Conservation (phyloP, 2,888 invertebrate species). For the Pseudoips prasinana region DNA sequence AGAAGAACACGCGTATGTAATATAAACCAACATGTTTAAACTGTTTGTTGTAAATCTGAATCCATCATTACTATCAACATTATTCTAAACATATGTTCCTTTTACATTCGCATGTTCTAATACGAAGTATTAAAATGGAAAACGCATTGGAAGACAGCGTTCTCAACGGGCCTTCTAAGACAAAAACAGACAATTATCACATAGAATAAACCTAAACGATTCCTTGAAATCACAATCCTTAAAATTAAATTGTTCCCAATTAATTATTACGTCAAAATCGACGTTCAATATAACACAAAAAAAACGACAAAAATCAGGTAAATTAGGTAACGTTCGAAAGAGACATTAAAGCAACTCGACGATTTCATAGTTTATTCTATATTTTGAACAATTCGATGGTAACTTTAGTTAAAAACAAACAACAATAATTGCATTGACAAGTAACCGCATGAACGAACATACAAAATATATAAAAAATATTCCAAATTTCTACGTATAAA, state of each 20-base stretch:
- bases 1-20: constrained; percentile 24
- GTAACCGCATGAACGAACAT: constrained; percentile 25
- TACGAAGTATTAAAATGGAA: constrained; percentile 45
- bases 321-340: constrained; percentile 76
- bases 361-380: constrained; percentile 59
- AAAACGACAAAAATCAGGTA: constrained; percentile 72
- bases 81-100: no score
- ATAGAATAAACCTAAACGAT: constrained; percentile 69
- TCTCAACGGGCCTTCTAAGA: constrained; percentile 54
- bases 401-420: constrained; percentile 66
- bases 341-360: constrained; percentile 70
- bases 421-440: constrained; percentile 51
- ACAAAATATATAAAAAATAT: constrained; percentile 22
- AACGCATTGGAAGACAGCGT: constrained; percentile 76
- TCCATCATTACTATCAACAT: no score
- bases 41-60: no score
- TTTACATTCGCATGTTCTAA: constrained; percentile 6
- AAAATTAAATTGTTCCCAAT: constrained; percentile 78
- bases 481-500: constrained; percentile 29
- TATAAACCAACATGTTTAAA: no score
- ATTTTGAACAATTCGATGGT: constrained; percentile 77
- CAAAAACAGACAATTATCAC: constrained; percentile 70
- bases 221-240: constrained; percentile 77
- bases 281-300: constrained; percentile 60
- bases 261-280: constrained; percentile 61